phyloP scores from a whole-genome alignment of 2,113 vertebrate genomes.

The Pantherophis guttatus region DNA sequence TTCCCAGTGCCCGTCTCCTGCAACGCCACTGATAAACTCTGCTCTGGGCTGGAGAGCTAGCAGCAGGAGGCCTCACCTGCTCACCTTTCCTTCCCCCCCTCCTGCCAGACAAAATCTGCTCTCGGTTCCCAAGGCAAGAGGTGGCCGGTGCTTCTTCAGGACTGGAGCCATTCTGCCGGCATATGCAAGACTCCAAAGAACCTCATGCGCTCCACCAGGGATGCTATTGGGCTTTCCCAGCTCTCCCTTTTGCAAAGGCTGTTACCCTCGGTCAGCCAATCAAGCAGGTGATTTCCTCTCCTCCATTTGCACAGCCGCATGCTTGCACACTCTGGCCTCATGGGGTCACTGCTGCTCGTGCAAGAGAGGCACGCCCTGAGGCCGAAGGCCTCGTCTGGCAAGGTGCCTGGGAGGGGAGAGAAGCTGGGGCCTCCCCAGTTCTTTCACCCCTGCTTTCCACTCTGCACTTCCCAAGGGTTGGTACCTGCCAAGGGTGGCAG shows the following conservation, averaged over 20 bases:
- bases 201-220: not conserved
- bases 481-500: not conserved
- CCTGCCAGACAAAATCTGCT: not conserved
- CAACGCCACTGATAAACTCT: not conserved
- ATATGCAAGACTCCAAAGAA: not conserved
- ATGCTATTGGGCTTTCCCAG: not conserved
- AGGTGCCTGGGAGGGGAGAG: slow-evolving; percentile 48
- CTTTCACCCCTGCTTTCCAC: slow-evolving; percentile 63
- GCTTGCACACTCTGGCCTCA: not conserved
- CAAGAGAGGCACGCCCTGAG: not conserved
- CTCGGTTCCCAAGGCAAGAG: not conserved
- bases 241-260: not conserved
- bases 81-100: too few relatives aligned
- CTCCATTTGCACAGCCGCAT: not conserved
- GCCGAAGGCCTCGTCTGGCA: not conserved
- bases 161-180: not conserved
- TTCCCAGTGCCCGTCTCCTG: not conserved
- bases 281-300: not conserved
- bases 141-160: not conserved
- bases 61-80: not conserved
- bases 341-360: not conserved
- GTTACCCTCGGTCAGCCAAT: not conserved
- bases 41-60: not conserved
- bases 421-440: slow-evolving; percentile 57
- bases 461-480: slow-evolving; percentile 3